These are phyloP conservation scores for Neoaliturus tenellus DNA, from an alignment of 2,888 invertebrate species.

Conservation along the genomic window DNA sequence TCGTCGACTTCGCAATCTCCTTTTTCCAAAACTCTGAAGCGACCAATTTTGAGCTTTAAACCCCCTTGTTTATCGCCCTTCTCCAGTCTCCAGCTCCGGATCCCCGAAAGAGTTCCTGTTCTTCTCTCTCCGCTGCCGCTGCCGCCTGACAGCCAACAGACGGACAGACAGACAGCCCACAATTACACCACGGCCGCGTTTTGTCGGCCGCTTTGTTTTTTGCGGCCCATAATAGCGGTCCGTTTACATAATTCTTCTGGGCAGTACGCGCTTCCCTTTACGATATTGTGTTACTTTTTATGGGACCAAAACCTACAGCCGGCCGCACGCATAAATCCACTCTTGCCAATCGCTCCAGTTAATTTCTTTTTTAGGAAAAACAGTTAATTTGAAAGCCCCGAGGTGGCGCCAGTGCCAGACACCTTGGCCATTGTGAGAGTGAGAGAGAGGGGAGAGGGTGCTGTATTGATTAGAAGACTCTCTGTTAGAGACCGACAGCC, in stretches of 20 bases:
- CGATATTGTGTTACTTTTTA: slow-evolving; percentile 59
- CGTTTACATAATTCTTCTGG: slow-evolving; percentile 56
- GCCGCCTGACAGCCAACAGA: slow-evolving; percentile 31
- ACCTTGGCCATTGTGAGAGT: slow-evolving; percentile 34
- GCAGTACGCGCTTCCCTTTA: slow-evolving; percentile 53
- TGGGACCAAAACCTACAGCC: slow-evolving; percentile 57
- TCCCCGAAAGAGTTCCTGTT: not conserved
- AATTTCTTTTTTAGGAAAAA: slow-evolving; percentile 59
- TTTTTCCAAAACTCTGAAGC: too few species aligned
- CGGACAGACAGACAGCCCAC: slow-evolving; percentile 40
- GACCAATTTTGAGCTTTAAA: too few species aligned
- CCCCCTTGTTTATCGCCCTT: too few species aligned
- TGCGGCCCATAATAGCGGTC: slow-evolving; percentile 51
- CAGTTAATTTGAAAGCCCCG: slow-evolving; percentile 54
- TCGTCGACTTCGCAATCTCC: too few species aligned
- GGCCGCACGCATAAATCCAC: slow-evolving; percentile 51
- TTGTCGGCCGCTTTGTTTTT: slow-evolving; percentile 45
- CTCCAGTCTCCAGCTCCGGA: not conserved
- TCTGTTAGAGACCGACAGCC: slow-evolving; percentile 21
- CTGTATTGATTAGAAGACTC: slow-evolving; percentile 40
- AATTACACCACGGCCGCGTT: slow-evolving; percentile 38
- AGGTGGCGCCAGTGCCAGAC: slow-evolving; percentile 55
- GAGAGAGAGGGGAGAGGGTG: slow-evolving; percentile 19
- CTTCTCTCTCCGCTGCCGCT: not conserved
- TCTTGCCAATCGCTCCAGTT: slow-evolving; percentile 55